Evolutionary conservation across 2,113 vertebrate species (phyloP), one percentile per base, ranked within the genome.

Genomic region (Eulemur rufifrons): DNA sequence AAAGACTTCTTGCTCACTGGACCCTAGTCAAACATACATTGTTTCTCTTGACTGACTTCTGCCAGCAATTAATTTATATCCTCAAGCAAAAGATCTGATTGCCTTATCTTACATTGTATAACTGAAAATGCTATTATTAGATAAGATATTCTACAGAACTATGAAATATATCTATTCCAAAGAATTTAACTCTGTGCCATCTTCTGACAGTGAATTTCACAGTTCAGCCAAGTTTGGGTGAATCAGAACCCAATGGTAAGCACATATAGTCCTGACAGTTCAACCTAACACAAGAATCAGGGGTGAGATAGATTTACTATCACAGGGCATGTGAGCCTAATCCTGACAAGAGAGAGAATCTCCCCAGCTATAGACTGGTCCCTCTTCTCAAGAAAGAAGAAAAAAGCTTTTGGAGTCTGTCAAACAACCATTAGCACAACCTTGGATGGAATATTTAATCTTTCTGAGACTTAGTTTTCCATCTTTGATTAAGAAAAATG

Each of bases 81-180:
- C 97, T 59, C 61, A 95, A 95, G 93, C 77, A 80, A 93, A 93
- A 94, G 27, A 74, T 47, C 89, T 97, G 34, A 54, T 96, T 95
- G 63, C 82, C 34, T 96, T 96, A 86, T 89, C 89, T 96, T 82
- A 84, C n/a, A 86, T 82, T 97, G 8, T 86, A 4, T 94, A 94
- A 73, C 47, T 3, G 1, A 94, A 88, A 66, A 61, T 88, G 21
- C 92, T 98, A 92, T 96, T 96, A 96, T 96, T 81, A 97, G 77
- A 54, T 56, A 81, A 47, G 64, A 94, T 91, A 69, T 63, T 95
- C 94, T 88, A 81, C 29, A 87, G 47, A 91, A 86, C 29, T 69
- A 94, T 94, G 69, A 42, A 84, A 94, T 93, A 18, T 23, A 78
- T 82, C 76, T 96, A 63, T 21, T 69, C 50, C 66, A 96, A 34